These are phyloP conservation scores for Drosophila hamatofila DNA, from an alignment of 2,888 invertebrate species.

Conservation along the genomic window DNA sequence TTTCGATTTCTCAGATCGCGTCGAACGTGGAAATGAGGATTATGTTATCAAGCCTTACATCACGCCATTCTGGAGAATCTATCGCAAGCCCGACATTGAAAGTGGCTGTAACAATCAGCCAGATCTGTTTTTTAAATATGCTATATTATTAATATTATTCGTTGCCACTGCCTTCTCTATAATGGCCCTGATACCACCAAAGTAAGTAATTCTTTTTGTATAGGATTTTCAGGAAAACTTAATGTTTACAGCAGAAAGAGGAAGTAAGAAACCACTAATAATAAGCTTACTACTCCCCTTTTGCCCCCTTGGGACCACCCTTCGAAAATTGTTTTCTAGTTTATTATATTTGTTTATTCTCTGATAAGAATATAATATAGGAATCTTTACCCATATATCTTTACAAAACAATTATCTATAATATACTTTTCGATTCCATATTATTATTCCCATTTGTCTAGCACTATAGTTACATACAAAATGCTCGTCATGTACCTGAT, in stretches of 20 bases:
- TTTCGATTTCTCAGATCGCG: slow-evolving; percentile 12
- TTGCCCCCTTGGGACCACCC: too few relatives aligned
- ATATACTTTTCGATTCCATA: too few relatives aligned
- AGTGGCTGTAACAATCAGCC: slow-evolving; percentile 89
- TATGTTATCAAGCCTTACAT: slow-evolving; percentile 54
- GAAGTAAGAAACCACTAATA: too few relatives aligned
- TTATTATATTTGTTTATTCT: too few relatives aligned
- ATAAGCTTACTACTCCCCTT: too few relatives aligned
- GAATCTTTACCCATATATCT: not conserved
- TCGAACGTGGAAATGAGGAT: slow-evolving; percentile 29
- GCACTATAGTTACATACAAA: slow-evolving; percentile 52
- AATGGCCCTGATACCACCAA: slow-evolving; percentile 65
- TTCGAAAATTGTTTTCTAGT: too few relatives aligned
- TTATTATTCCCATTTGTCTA: not conserved
- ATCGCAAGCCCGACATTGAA: slow-evolving; percentile 89
- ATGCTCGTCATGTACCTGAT: slow-evolving; percentile 79
- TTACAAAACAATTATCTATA: not conserved
- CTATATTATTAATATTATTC: slow-evolving; percentile 87
- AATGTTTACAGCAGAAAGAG: too few relatives aligned
- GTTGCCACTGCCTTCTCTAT: slow-evolving; percentile 88
- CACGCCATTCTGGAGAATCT: slow-evolving; percentile 87
- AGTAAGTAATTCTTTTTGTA: slow-evolving; percentile 34
- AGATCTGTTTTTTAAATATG: slow-evolving; percentile 94
- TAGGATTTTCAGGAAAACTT: too few relatives aligned
- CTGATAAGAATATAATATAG: not conserved